Evolutionary conservation across 2,797 vertebrate genomes (phyloP), one percentile per base, ranked within the genome.

Genomic region (Notamacropus eugenii): DNA sequence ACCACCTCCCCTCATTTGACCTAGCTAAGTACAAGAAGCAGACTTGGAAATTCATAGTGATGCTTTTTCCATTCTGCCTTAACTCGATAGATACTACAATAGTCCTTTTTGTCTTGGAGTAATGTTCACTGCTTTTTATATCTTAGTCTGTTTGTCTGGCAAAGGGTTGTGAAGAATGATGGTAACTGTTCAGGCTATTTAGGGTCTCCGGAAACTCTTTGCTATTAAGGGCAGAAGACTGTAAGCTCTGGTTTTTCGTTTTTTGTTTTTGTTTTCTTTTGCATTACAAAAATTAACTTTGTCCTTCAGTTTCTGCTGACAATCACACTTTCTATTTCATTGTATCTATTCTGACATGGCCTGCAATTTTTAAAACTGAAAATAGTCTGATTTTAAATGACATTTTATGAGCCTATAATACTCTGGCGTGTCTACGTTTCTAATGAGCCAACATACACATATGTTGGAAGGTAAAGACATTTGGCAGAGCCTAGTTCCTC

Each of bases 371-470:
- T 8, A 31, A 67, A 92, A 46, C 34, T 54, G 14, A 0, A 0
- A 29, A 50, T n/a, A 87, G 74, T 50, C 46, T 50, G 31, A 16
- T 46, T n/a, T 27, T 14, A 58, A 19, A 2, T 12, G 91, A 34
- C 14, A 1, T 55, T 91, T 58, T 40, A 5, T 40, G 1, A 27
- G n/a, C 54, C 3, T 29, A 14, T 24, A 52, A 8, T 0, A 19
- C 46, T 50, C 1, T 2, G 0, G n/a, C 0, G 0, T n/a, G 91
- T 40, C 52, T 1, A 9, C 0, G 0, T 40, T 11, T 24, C 46
- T 5, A 31, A 55, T 27, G 12, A 50, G 94, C 92, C 92, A 91
- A 67, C 0, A 16, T 16, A 1, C 46, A 50, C 22, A 1, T 29
- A 67, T 11, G 19, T 2, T 6, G 74, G 8, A 54, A 54, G 27